Evolutionary conservation across 2,113 vertebrate species (phyloP), one percentile per base, ranked within the genome.

Genomic region (Malurus elegans): DNA sequence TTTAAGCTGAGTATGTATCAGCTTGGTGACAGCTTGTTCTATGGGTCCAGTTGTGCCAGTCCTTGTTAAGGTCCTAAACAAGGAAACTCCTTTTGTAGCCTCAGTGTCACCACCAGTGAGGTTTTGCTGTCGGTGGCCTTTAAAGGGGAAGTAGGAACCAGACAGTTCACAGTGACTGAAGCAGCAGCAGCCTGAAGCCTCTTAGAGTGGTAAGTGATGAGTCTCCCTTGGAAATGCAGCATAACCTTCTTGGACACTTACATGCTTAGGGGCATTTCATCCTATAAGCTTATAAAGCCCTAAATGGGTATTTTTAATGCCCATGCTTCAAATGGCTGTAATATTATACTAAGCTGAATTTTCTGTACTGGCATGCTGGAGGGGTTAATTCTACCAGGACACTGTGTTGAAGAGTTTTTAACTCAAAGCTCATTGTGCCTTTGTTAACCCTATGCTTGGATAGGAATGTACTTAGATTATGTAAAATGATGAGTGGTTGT

Each of bases 101-200:
- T 69, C 36, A 65, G 38, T 91, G 47, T 87, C 74, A 57, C 28
- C 73, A 74, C 24, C 78, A 61, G 76, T 47, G 78, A 78, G 80
- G 64, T 93, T 82, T 70, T 61, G 60, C 73, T 82, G 78, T 71
- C 0, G 1, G 57, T 92, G 71, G 51, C 86, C 72, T 88, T 94
- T 95, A 81, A 93, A 91, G 21, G 44, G 92, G 86, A 95, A 78
- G 76, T 24, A 60, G 91, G 56, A 86, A 51, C 82, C 38, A 79
- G 71, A 45, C 42, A 69, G 38, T 45, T 69, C 83, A 20, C 32
- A 38, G 81, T 2, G 21, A 74, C 40, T 0, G 1, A 51, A 70
- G 90, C 83, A 90, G 64, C 32, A 34, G 64, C 85, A 66, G 79
- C 57, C 69, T 18, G 6, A 61, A 67, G 51, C 44, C 70, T 73